phyloP scores from a whole-genome alignment of 2,113 vertebrate genomes.

The Rhombomys opimus region DNA sequence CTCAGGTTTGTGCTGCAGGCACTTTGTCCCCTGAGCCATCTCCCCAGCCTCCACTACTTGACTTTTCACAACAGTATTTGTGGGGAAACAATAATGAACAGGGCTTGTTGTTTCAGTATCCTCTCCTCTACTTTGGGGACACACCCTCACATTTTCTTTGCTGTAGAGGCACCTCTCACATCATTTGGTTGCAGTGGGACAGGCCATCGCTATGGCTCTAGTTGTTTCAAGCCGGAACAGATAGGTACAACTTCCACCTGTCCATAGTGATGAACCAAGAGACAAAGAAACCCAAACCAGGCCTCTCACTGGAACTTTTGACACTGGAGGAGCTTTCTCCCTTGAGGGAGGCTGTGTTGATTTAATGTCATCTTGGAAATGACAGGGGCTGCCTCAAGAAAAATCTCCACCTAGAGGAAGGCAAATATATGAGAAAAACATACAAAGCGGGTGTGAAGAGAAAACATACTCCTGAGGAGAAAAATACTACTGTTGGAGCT shows the following conservation, averaged over 20 bases:
- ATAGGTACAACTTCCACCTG: neutral
- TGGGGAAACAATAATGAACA: neutral
- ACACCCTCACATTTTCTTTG: neutral
- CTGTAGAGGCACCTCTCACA: neutral
- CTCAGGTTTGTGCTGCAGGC: neutral
- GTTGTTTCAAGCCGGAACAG: neutral
- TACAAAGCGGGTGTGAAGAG: neutral
- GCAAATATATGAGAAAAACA: neutral
- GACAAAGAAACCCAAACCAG: neutral
- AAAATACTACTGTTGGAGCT: neutral
- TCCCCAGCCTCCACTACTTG: no score
- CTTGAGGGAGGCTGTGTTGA: neutral
- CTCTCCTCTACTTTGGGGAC: neutral
- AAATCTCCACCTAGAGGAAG: neutral
- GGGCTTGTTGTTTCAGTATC: neutral
- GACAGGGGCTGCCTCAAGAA: neutral
- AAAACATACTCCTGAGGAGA: neutral
- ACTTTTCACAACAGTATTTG: neutral
- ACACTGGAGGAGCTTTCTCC: neutral
- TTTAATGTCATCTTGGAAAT: neutral
- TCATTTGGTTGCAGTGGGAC: neutral
- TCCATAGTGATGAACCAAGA: neutral
- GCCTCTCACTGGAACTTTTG: neutral
- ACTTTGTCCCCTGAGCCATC: neutral
- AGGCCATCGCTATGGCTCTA: neutral